Evolutionary conservation across 2,888 invertebrate genomes (phyloP), one percentile per base, ranked within the genome.

Genomic region (Hypselothyrea guttata): DNA sequence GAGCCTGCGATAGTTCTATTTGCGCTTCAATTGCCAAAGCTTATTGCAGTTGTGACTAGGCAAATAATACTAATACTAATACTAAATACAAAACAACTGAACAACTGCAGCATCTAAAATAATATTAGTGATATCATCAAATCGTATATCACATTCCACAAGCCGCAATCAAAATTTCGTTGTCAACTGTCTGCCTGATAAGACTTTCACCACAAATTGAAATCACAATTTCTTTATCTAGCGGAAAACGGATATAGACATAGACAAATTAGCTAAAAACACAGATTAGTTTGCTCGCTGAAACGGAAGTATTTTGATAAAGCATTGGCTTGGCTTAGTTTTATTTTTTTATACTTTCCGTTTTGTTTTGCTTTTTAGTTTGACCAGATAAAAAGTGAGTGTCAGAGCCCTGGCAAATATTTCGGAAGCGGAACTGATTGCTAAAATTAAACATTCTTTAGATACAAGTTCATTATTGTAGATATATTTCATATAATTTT

Each of bases 1-100:
- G 62, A 31, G 31, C 16, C 31, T 38, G 31, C 55, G 71, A 70
- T 64, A 65, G 40, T 56, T 74, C 12, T 49, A 51, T 58, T 56
- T 67, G 52, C 53, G 51, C 57, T 5, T 78, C 83, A 71, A 77
- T 69, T 71, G 65, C 45, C 48, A 52, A 41, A 37, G 65, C 59
- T 54, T 68, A 68, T 55, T 40, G 69, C 44, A 12, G 40, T 44
- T 62, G 35, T 54, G 48, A 54, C 7, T n/a, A 2, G 51, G 13
- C 12, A 37, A n/a, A n/a, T 13, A 1, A 1, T 12, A 16, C 0
- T 0, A 0, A 18, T 15, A 38, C 8, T 4, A 8, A n/a, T 4
- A 12, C 16, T 44, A 13, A 16, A 1, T 15, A 63, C 52, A 69
- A 68, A 68, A 70, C 70, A 71, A 71, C 64, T 56, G 11, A 7